Evolutionary conservation across 2,888 invertebrate genomes (phyloP).

Genomic region (Dolichopus griseipennis): DNA sequence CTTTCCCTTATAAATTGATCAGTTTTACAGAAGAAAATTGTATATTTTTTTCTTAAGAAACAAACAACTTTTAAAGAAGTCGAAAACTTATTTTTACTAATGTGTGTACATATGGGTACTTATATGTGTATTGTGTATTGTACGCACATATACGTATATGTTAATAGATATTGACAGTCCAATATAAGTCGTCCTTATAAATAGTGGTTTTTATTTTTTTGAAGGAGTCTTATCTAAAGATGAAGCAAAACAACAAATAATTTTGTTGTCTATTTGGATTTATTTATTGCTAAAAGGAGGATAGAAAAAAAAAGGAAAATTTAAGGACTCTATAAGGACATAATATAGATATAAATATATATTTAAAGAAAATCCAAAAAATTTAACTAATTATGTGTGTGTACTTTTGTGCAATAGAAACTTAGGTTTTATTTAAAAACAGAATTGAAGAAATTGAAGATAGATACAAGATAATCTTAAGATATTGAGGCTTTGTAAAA

Average conservation of each 20-base stretch:
- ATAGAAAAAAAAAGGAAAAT: not conserved
- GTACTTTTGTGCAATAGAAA: no score
- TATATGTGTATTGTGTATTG: no score
- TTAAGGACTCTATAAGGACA: not conserved
- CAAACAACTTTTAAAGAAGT: not conserved
- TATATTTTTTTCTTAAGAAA: not conserved
- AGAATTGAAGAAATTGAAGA: no score
- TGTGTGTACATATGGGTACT: no score
- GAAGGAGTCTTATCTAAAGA: not conserved
- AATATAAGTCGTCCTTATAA: not conserved
- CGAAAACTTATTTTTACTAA: no score
- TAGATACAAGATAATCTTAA: no score
- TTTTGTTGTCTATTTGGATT: not conserved
- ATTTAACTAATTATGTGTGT: no score
- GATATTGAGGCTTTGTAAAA: no score
- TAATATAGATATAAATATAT: not conserved
- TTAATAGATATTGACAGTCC: not conserved
- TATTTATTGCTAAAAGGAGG: constrained; percentile 1
- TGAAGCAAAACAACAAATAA: no score
- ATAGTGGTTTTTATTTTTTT: not conserved
- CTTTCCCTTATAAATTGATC: not conserved
- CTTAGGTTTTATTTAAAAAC: no score
- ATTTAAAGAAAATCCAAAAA: no score
- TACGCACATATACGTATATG: not conserved
- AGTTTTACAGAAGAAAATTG: no score